These are phyloP conservation scores for Aurelia aurita DNA, from an alignment of 30 jellyfish, hydroid and myxozoan genomes.

Conservation along the genomic window DNA sequence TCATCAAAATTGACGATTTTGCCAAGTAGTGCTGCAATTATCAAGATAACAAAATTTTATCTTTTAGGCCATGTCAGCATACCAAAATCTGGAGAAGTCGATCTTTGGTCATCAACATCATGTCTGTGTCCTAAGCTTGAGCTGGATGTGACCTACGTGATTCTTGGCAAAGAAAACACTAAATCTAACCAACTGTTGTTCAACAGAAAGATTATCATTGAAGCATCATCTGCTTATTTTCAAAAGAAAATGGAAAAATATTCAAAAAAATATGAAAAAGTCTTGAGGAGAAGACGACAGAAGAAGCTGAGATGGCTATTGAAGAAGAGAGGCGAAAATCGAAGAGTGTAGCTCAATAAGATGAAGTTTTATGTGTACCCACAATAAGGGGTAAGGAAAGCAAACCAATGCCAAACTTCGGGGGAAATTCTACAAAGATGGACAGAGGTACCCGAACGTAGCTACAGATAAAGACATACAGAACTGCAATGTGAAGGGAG, in stretches of 20 bases:
- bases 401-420: no score
- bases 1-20: no score
- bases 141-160: slow-evolving; percentile 32
- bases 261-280: slow-evolving; percentile 33
- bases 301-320: slow-evolving; percentile 12
- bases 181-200: slow-evolving; percentile 4
- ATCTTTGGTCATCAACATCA: slow-evolving; percentile 20
- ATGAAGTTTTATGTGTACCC: no score
- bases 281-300: slow-evolving; percentile 22
- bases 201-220: slow-evolving; percentile 12
- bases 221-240: slow-evolving; percentile 5
- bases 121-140: slow-evolving; percentile 51
- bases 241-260: slow-evolving; percentile 40
- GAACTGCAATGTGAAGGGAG: no score
- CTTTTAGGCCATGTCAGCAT: slow-evolving; percentile 18
- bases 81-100: slow-evolving; percentile 1
- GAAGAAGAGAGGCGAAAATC: not conserved
- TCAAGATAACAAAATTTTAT: not conserved
- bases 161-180: slow-evolving; percentile 44
- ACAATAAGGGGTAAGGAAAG: no score
- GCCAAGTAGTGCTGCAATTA: not conserved
- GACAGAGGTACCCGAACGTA: no score
- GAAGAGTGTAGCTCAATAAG: no score
- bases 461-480: no score
- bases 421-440: no score